Conservation (phyloP, 1,140 invertebrate genomes). For the Drosophila teissieri region DNA sequence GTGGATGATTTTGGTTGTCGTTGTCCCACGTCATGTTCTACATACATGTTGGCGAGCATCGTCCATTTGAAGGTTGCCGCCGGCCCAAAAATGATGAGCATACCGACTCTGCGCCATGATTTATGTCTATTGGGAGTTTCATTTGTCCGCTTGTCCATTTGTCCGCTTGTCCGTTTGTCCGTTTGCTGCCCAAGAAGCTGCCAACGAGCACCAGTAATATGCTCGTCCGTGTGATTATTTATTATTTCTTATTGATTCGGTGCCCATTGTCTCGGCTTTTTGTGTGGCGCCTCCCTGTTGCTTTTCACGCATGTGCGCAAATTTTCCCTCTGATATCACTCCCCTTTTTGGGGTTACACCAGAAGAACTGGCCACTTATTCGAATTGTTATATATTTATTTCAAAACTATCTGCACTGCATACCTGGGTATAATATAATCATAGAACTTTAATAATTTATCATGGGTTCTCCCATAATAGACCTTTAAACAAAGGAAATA, state of each 20-base stretch:
- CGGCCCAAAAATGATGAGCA: slow-evolving; percentile 30
- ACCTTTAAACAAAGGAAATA: too few species aligned
- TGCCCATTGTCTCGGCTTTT: slow-evolving; percentile 25
- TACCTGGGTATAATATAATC: too few species aligned
- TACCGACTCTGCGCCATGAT: slow-evolving; percentile 61
- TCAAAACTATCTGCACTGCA: not conserved
- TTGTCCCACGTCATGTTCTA: slow-evolving; percentile 78
- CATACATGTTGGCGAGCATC: slow-evolving; percentile 68
- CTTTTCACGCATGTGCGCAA: slow-evolving; percentile 74
- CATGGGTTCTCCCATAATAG: too few species aligned
- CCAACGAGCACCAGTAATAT: slow-evolving; percentile 38
- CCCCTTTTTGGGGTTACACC: slow-evolving; percentile 28
- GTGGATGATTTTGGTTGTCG: slow-evolving; percentile 42
- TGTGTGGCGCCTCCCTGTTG: slow-evolving; percentile 65
- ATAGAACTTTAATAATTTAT: too few species aligned
- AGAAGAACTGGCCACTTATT: not conserved
- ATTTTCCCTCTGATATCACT: slow-evolving; percentile 5
- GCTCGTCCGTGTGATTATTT: slow-evolving; percentile 37
- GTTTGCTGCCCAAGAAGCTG: slow-evolving; percentile 30
- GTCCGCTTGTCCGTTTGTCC: slow-evolving; percentile 12
- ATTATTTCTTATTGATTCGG: slow-evolving; percentile 62
- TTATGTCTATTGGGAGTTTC: slow-evolving; percentile 69
- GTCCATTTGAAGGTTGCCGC: slow-evolving; percentile 72
- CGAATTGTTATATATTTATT: not conserved
- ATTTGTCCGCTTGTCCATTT: slow-evolving; percentile 17